phyloP scores from a whole-genome alignment of 2,113 vertebrate genomes.

The Platichthys stellatus region DNA sequence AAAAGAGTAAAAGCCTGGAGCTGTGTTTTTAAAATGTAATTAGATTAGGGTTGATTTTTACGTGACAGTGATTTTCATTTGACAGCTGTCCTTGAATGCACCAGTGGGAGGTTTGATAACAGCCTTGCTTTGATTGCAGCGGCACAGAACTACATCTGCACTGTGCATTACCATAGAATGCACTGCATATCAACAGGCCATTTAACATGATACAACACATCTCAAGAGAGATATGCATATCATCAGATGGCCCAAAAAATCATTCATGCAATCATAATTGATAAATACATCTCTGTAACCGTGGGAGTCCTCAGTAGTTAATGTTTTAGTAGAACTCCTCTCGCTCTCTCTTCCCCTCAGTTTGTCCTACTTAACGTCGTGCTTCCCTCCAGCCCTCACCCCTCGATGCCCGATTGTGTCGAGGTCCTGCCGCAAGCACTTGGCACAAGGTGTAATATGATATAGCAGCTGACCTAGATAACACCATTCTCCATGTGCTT shows the following conservation, averaged over 20 bases:
- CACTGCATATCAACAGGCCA: background rate
- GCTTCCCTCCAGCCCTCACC: background rate
- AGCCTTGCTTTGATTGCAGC: background rate
- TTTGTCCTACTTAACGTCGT: background rate
- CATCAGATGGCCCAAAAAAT: background rate
- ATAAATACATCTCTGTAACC: background rate
- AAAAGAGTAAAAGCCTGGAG: background rate
- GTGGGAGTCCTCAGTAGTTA: background rate
- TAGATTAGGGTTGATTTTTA: background rate
- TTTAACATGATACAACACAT: background rate
- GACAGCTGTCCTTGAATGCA: background rate
- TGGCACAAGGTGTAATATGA: slow-evolving; percentile 54
- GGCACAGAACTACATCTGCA: background rate
- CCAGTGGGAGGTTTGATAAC: background rate
- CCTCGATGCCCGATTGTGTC: slow-evolving; percentile 10
- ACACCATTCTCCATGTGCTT: slow-evolving; percentile 12
- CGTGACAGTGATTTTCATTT: background rate
- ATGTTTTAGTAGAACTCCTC: background rate
- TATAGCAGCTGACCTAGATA: slow-evolving; percentile 58
- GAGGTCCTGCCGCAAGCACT: background rate
- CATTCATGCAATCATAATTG: background rate
- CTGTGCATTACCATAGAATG: background rate
- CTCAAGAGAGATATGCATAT: background rate
- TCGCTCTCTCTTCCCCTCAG: background rate
- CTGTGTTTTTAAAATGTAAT: background rate